phyloP scores from a whole-genome alignment of 2,888 invertebrate genomes.

The Tinea trinotella region DNA sequence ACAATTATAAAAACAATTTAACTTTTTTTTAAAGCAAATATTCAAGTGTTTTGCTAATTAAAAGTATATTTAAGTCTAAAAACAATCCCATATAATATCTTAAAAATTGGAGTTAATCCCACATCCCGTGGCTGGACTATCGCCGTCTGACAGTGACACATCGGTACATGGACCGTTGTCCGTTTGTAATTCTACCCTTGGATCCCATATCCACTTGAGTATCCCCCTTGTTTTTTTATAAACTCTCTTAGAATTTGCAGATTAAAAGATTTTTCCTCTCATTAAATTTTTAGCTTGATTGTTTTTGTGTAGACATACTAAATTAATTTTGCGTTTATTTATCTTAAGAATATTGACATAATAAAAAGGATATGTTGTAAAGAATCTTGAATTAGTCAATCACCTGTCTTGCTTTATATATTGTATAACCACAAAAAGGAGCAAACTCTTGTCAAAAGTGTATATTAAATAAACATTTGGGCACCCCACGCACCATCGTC shows the following conservation, averaged over 20 bases:
- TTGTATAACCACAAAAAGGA: conserved; percentile 8
- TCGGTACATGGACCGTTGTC: conserved; percentile 67
- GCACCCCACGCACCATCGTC: conserved; percentile 22
- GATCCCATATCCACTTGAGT: conserved; percentile 28
- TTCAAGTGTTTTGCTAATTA: conserved; percentile 7
- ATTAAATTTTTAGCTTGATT: neutral
- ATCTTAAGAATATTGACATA: too few species aligned
- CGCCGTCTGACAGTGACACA: conserved; percentile 69
- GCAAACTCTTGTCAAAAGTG: conserved; percentile 11
- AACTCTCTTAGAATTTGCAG: conserved; percentile 15
- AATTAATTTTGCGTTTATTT: too few species aligned
- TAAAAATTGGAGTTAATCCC: conserved; percentile 62
- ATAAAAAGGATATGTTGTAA: neutral
- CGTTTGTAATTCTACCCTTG: conserved; percentile 65
- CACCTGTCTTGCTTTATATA: neutral
- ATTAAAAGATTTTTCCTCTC: conserved; percentile 5
- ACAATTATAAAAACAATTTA: too few species aligned
- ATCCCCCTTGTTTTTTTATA: conserved; percentile 10
- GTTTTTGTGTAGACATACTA: neutral
- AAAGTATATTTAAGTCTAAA: conserved; percentile 5
- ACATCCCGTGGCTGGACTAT: conserved; percentile 42
- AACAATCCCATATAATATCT: conserved; percentile 23
- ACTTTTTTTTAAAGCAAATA: too few species aligned
- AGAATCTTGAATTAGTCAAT: neutral
- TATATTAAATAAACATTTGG: conserved; percentile 12